phyloP scores from a whole-genome alignment of 2,113 vertebrate species.

The Euleptes europaea region DNA sequence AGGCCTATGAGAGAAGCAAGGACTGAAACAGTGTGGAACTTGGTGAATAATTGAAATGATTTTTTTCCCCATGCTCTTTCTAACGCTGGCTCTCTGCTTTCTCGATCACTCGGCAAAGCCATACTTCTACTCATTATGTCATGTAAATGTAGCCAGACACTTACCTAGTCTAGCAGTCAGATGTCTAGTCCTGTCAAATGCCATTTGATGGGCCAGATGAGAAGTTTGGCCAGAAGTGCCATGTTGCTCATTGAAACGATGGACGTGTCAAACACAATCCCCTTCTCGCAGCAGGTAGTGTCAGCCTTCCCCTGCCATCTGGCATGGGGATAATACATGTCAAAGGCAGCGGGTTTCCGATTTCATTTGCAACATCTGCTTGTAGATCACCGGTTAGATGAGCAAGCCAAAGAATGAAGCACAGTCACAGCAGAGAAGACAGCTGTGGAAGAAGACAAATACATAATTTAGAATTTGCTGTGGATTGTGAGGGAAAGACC shows the following conservation, averaged over 20 bases:
- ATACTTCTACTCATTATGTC: constrained; percentile 23
- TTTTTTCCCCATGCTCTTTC: not conserved
- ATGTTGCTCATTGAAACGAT: constrained; percentile 51
- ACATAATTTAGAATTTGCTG: not conserved
- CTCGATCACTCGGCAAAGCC: not conserved
- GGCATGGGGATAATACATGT: constrained; percentile 52
- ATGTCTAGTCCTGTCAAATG: constrained; percentile 53
- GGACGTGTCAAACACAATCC: constrained; percentile 63
- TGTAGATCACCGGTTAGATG: constrained; percentile 45
- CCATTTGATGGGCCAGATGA: constrained; percentile 47
- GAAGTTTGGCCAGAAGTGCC: constrained; percentile 54
- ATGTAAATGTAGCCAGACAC: constrained; percentile 12
- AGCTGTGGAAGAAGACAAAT: constrained; percentile 33
- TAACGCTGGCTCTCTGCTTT: not conserved
- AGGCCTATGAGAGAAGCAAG: not conserved
- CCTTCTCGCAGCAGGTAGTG: constrained; percentile 32
- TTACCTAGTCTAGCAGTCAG: constrained; percentile 37
- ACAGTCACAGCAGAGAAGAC: not conserved
- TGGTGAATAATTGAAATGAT: not conserved
- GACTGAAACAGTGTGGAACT: not conserved
- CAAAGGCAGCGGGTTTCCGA: constrained; percentile 34
- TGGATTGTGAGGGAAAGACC: not conserved
- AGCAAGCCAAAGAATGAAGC: constrained; percentile 28
- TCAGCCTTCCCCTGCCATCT: constrained; percentile 37
- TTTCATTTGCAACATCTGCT: constrained; percentile 50